These are phyloP conservation scores for Chrysina gloriosa DNA, from an alignment of 2,888 invertebrate genomes.

Conservation along the genomic window DNA sequence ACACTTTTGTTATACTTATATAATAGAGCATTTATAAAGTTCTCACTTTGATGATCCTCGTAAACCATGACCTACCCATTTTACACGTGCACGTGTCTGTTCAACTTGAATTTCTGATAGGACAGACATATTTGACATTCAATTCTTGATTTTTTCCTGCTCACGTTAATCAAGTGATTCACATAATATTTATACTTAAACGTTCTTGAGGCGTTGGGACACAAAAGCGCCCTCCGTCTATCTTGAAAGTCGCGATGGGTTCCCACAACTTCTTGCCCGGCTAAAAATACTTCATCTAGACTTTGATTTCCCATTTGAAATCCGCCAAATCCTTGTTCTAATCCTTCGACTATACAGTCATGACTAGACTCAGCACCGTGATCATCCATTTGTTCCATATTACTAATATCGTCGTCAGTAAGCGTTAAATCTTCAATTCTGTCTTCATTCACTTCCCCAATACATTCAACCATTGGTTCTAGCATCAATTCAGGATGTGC, in stretches of 20 bases:
- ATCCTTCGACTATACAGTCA: slow-evolving; percentile 76
- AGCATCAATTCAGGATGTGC: slow-evolving; percentile 69
- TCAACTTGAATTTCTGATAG: too few relatives aligned
- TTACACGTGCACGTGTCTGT: too few relatives aligned
- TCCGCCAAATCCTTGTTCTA: slow-evolving; percentile 83
- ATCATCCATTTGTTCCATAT: slow-evolving; percentile 78
- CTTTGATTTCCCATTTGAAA: slow-evolving; percentile 86
- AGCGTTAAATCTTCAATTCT: slow-evolving; percentile 87
- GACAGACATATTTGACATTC: too few relatives aligned
- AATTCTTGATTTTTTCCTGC: too few relatives aligned
- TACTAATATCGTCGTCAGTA: slow-evolving; percentile 80
- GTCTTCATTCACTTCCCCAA: slow-evolving; percentile 77
- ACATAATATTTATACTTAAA: too few relatives aligned
- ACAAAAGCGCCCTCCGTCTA: too few relatives aligned
- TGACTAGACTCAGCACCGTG: slow-evolving; percentile 76
- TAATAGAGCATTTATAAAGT: too few relatives aligned
- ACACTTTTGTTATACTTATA: too few relatives aligned
- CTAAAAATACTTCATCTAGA: slow-evolving; percentile 88
- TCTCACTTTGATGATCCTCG: too few relatives aligned
- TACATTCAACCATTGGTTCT: slow-evolving; percentile 81
- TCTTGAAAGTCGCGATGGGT: slow-evolving; percentile 92
- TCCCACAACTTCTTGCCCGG: slow-evolving; percentile 81
- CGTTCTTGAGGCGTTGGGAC: too few relatives aligned
- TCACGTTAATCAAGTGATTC: too few relatives aligned
- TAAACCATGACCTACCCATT: too few relatives aligned